Base-by-base conservation (phyloP, 35 echinoderm and acorn worm species). In the Patiria miniata region DNA sequence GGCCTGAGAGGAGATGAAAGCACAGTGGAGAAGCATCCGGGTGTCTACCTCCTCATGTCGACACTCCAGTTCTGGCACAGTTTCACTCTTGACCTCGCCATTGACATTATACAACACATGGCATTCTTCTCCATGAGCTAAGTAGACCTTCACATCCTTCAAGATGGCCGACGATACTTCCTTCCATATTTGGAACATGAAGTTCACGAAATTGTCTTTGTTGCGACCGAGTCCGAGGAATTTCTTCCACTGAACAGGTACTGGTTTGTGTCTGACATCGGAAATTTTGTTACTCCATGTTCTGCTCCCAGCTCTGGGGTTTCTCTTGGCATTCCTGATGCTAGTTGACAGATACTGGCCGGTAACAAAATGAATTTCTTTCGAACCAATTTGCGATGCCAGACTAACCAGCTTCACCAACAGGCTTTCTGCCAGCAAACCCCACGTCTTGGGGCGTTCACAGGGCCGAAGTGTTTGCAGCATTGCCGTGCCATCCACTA, bases 111-210 rank as follows among this genome's bases (percentile, higher is more conserved):
- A 42, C 21, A 82, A 8, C 26, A 26, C 18, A 51, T 82, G 80
- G 80, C 80, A 82, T 44, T 82, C 51, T 38, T 82, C 80, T n/a
- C 28, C 36, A 82, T 82, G 80, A 44, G 80, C 80, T n/a, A 82
- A 21, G 22, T 44, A 38, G 14, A 82, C 28, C 12, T 44, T 18
- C 18, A 82, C 80, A 17, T 44, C 80, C 18, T 21, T 82, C 19
- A 82, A 40, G n/a, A n/a, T n/a, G n/a, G n/a, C n/a, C n/a, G n/a
- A n/a, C n/a, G n/a, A n/a, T n/a, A n/a, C n/a, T n/a, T n/a, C n/a
- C n/a, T n/a, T n/a, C n/a, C n/a, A n/a, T n/a, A n/a, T n/a, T n/a
- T n/a, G n/a, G n/a, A n/a, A n/a, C n/a, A n/a, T n/a, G n/a, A n/a
- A n/a, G n/a, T n/a, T n/a, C n/a, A n/a, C n/a, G n/a, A n/a, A n/a